Evolutionary conservation across 2,113 vertebrate genomes (phyloP), one percentile per base, ranked within the genome.

Genomic region (Eurypyga helias): DNA sequence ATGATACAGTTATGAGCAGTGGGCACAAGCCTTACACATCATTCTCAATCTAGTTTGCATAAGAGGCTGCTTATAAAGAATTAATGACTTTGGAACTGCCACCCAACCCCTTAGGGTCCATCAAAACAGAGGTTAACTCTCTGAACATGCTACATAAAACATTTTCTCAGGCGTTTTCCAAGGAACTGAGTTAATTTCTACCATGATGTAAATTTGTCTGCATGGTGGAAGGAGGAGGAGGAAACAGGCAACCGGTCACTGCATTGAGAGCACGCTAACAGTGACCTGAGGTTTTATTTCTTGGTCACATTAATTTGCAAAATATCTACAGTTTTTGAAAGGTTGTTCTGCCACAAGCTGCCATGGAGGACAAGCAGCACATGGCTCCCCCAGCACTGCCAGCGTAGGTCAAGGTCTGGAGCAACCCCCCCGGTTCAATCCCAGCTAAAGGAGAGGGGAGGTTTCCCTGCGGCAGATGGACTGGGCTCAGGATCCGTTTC

Each of bases 51-150:
- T 3, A 7, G 25, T 84, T 69, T 82, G 80, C 76, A 17, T 87
- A 92, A 92, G 52, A 96, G 65, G 76, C 13, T 92, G 83, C 61
- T 89, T 36, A 89, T 89, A 64, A 96, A 86, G 55, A 90, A 90
- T 90, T 94, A 75, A 93, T 81, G 61, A 64, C 46, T 92, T 87
- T 62, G 49, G 29, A 95, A 93, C 28, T 57, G 70, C 81, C 90
- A 92, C 90, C 89, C 96, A 94, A 57, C 15, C 52, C 80, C 77
- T 61, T 5, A 78, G 72, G 61, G 49, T 84, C 78, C 78, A 95
- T 79, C 72, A 87, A 83, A 94, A 45, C n/a, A 51, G 41, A 86
- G 20, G 89, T 87, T 84, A 94, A 92, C 52, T 65, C 80, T 38
- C 80, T n/a, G n/a, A 78, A 80, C 31, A 21, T 8, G 38, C 67